Percentiles rank a stretch among this genome's conserved stretches.
Conservation (phyloP, 2,797 vertebrate species). For the Chloroceryle inda region DNA sequence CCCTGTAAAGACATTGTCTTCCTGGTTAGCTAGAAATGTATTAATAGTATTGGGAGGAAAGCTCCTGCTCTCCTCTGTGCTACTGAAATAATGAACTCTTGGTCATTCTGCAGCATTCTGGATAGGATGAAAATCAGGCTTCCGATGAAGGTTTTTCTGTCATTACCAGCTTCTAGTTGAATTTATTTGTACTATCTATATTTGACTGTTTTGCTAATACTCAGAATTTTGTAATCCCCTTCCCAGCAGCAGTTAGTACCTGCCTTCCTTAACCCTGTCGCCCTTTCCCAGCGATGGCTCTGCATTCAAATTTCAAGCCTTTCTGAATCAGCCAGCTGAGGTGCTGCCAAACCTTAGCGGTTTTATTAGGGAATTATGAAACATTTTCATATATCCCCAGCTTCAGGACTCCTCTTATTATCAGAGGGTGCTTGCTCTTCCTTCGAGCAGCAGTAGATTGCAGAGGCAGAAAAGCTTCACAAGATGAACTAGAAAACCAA, state of each 20-base stretch:
- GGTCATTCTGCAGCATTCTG: background rate
- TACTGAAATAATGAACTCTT: background rate
- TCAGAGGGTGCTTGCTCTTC: background rate
- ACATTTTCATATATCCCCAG: background rate
- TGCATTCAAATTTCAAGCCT: background rate
- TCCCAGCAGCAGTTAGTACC: background rate
- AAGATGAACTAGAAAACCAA: background rate
- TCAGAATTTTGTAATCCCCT: background rate
- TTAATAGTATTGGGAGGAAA: background rate
- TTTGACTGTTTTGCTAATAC: background rate
- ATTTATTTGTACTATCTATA: background rate
- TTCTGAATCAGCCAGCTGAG: background rate
- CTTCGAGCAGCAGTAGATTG: background rate
- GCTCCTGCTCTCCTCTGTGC: background rate
- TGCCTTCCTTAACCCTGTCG: background rate
- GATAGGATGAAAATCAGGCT: background rate
- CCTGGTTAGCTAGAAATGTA: conserved; percentile 4
- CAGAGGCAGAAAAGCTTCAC: background rate
- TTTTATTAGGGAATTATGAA: background rate
- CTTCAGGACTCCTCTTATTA: background rate
- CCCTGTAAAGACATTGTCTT: conserved; percentile 19
- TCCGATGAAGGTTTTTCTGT: background rate
- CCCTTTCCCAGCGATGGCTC: background rate
- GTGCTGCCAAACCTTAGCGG: background rate
- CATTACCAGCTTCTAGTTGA: background rate